A percentile compares a stretch with the other conserved stretches of the same genome.
Evolutionary conservation across 2,797 vertebrate species (phyloP).

Genomic region (Tamandua tetradactyla): DNA sequence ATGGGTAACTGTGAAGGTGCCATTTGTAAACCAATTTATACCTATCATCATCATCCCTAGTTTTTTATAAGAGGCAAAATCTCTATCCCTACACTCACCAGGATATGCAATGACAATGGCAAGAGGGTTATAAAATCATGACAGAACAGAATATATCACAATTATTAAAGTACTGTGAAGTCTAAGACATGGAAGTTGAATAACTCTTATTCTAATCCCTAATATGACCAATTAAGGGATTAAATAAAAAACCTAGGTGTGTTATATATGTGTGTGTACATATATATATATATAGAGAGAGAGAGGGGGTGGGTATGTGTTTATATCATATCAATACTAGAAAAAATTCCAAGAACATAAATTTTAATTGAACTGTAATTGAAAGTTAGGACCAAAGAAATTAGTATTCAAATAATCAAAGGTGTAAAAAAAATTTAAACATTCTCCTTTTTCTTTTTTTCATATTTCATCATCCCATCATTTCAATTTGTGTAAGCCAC

Average conservation of each 20-base stretch:
- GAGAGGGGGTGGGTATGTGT: not conserved
- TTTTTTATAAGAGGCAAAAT: constrained; percentile 40
- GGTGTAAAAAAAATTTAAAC: not conserved
- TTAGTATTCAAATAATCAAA: constrained; percentile 21
- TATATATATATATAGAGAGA: no score
- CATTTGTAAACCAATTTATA: constrained; percentile 11
- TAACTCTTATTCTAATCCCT: not conserved
- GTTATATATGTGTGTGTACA: not conserved
- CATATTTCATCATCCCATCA: not conserved
- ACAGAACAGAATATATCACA: not conserved
- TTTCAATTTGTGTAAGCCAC: not conserved
- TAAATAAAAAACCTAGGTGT: not conserved
- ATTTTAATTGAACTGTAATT: constrained; percentile 50
- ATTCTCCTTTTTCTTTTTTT: not conserved
- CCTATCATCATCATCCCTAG: not conserved
- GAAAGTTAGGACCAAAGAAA: constrained; percentile 13
- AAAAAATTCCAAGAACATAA: constrained; percentile 19
- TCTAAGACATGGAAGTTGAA: constrained; percentile 17
- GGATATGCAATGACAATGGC: not conserved
- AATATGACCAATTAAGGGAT: not conserved
- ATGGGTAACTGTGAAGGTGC: not conserved
- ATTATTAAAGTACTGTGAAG: constrained; percentile 37
- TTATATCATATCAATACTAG: not conserved
- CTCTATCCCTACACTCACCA: not conserved
- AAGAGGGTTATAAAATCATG: constrained; percentile 35